These are phyloP conservation scores for Sinocyclocheilus anshuiensis DNA, from an alignment of 2,113 vertebrate genomes.

Conservation along the genomic window DNA sequence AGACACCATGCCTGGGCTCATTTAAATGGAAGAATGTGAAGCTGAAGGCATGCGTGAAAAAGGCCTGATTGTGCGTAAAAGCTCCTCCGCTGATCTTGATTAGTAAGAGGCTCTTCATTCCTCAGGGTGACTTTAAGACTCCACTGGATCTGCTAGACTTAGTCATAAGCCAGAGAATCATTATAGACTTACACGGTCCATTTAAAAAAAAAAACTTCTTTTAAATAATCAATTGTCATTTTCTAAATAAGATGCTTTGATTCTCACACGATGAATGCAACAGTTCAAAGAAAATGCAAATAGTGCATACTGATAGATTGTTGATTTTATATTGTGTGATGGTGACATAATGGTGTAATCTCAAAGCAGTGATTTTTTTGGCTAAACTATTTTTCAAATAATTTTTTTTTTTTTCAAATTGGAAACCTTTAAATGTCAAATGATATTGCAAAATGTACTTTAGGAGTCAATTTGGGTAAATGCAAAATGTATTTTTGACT, in stretches of 20 bases:
- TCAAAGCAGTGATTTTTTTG: too few relatives aligned
- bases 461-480: too few relatives aligned
- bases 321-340: not conserved
- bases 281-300: not conserved
- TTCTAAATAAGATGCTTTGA: not conserved
- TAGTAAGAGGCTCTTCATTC: slow-evolving; percentile 16
- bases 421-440: too few relatives aligned
- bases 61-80: slow-evolving; percentile 34
- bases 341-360: too few relatives aligned
- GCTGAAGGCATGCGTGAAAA: slow-evolving; percentile 17
- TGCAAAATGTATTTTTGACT: too few relatives aligned
- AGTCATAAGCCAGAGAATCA: not conserved
- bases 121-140: slow-evolving; percentile 30
- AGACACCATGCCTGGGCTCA: slow-evolving; percentile 13
- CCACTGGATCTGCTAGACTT: not conserved
- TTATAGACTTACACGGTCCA: not conserved
- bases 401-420: too few relatives aligned
- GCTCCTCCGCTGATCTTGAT: slow-evolving; percentile 16
- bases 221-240: not conserved
- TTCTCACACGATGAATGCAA: not conserved
- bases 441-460: too few relatives aligned
- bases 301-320: too few relatives aligned
- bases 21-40: slow-evolving; percentile 24
- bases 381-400: too few relatives aligned
- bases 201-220: too few relatives aligned